Evolutionary conservation across 2,113 vertebrate species (phyloP), one percentile per base, ranked within the genome.

Genomic region (Vicugna pacos): DNA sequence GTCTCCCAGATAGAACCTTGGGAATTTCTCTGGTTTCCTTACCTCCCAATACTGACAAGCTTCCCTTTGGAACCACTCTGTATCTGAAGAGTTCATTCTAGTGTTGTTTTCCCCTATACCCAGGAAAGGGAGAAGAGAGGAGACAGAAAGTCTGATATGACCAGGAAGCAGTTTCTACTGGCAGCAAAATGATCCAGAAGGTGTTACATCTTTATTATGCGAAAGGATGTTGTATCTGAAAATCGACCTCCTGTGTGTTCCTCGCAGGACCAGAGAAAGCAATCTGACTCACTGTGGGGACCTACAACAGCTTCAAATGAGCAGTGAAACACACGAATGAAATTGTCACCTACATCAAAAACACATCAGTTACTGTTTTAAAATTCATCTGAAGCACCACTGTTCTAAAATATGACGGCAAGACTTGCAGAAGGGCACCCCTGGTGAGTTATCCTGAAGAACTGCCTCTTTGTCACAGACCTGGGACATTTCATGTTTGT

Each of bases 191-290:
- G 77, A 50, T 84, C 24, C 50, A 58, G 75, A 42, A 86, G 7
- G 89, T 60, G 58, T 80, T 89, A 52, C 16, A 86, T 98, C 92
- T 97, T 98, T 98, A 97, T 97, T 98, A 96, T 95, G 98, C 54
- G 95, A 97, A 90, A 96, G 90, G 91, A 95, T 50, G 20, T 69
- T 60, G 60, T 97, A 95, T 97, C 97, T 98, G 92, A 95, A 98
- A 98, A 98, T 97, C 97, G 99, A 98, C 98, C 97, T 98, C 97
- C 98, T 81, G 88, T 95, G 96, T 91, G 94, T 97, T 98, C 98
- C 98, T 98, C 97, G 96, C 93, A 96, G 96, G 97, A 96, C 94
- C 97, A 92, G 97, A 96, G 97, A 97, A 97, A 80, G 65, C 90
- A 97, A 87, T 60, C 69, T 97, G 95, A 98, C 97, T 98, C 98